Percentiles rank a stretch among this genome's conserved stretches.
phyloP scores from a whole-genome alignment of 2,797 vertebrate genomes.

The Sebastes diploproa region DNA sequence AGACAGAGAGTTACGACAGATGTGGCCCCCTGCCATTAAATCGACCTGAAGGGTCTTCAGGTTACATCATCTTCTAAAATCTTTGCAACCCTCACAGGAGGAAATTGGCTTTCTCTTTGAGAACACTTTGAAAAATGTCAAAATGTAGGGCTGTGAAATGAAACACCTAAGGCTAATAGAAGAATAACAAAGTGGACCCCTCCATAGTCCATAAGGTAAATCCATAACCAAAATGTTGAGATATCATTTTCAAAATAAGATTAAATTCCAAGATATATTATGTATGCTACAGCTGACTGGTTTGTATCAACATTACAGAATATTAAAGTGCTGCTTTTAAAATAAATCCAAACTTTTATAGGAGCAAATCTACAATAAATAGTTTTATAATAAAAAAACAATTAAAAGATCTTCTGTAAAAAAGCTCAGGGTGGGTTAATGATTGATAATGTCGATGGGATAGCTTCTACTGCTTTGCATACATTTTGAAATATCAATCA shows the following conservation, averaged over 20 bases:
- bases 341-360: not conserved
- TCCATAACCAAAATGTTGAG: not conserved
- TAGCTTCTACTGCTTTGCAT: not conserved
- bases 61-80: slow-evolving; percentile 37
- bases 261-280: not conserved
- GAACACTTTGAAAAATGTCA: not conserved
- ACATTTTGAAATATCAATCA: not conserved
- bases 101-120: not conserved
- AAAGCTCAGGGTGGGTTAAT: too few relatives aligned
- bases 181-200: not conserved
- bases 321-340: not conserved
- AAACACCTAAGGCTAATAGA: slow-evolving; percentile 4
- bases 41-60: not conserved
- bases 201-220: not conserved
- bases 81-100: not conserved
- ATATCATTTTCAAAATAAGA: not conserved
- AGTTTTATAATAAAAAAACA: not conserved
- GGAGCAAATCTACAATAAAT: not conserved
- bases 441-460: not conserved
- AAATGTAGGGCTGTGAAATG: slow-evolving; percentile 29
- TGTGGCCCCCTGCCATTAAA: slow-evolving; percentile 9
- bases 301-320: not conserved
- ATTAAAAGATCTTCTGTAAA: too few relatives aligned
- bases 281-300: not conserved
- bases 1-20: slow-evolving; percentile 45